A percentile compares a stretch with the other conserved stretches of the same genome.
Evolutionary conservation across 2,888 invertebrate genomes (phyloP).

Genomic region (Lepidochrysops patricia): DNA sequence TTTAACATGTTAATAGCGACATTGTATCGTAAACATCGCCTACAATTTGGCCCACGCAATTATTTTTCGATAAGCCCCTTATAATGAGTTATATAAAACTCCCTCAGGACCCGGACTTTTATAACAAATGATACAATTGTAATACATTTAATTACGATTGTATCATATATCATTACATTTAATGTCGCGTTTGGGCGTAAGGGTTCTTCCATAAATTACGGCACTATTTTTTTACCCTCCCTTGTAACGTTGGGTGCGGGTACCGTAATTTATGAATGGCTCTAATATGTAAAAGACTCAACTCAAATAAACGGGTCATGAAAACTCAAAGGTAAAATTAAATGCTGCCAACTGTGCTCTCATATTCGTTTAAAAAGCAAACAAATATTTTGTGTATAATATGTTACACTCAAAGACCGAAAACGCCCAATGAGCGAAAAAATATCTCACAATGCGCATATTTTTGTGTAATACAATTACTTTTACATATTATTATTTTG

Average conservation of each 20-base stretch:
- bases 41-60: not conserved
- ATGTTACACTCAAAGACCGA: not conserved
- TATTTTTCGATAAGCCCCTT: slow-evolving; percentile 6
- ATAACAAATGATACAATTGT: not conserved
- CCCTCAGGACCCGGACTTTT: not conserved
- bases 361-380: not conserved
- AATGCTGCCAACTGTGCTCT: not conserved
- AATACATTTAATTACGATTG: not conserved
- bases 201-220: too few species aligned
- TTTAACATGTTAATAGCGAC: too few species aligned
- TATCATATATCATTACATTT: not conserved
- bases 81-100: slow-evolving; percentile 1
- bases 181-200: not conserved
- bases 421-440: not conserved
- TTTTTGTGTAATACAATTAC: too few species aligned
- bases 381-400: not conserved
- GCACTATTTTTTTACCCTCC: too few species aligned
- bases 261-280: too few species aligned
- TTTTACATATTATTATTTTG: too few species aligned
- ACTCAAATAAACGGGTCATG: not conserved
- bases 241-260: too few species aligned
- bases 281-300: too few species aligned
- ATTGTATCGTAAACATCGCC: too few species aligned
- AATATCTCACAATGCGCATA: not conserved
- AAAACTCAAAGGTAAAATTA: not conserved